These are phyloP conservation scores for Heliconius nattereri DNA, from an alignment of 1,140 invertebrate genomes.

Conservation along the genomic window DNA sequence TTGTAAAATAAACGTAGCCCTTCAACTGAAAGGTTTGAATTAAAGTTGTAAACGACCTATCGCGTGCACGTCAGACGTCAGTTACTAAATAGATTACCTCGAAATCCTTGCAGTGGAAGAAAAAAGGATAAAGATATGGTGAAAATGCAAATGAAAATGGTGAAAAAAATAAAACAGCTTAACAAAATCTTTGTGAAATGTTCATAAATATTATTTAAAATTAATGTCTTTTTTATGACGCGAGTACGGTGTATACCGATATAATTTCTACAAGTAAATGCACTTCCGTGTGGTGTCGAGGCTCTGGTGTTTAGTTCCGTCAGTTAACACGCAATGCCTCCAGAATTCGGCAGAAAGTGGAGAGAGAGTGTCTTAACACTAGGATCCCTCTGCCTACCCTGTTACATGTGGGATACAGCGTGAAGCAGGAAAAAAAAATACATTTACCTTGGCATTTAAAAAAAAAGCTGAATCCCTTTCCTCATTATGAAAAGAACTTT, in stretches of 20 bases:
- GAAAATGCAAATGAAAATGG: not conserved
- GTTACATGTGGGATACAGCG: too few relatives aligned
- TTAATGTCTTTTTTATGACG: too few relatives aligned
- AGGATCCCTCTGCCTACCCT: too few relatives aligned
- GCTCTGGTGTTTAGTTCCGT: too few relatives aligned
- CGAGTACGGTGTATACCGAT: too few relatives aligned
- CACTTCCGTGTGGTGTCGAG: too few relatives aligned
- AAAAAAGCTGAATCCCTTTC: not conserved
- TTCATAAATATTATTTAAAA: not conserved
- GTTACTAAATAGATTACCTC: conserved; percentile 27
- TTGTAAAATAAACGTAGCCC: conserved; percentile 6
- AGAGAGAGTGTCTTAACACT: too few relatives aligned
- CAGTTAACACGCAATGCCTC: too few relatives aligned
- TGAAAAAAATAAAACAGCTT: not conserved
- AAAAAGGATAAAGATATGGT: not conserved
- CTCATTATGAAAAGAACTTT: not conserved
- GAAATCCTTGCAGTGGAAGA: conserved; percentile 10
- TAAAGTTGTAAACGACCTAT: conserved; percentile 26
- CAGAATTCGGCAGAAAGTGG: too few relatives aligned
- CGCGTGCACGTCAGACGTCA: conserved; percentile 39
- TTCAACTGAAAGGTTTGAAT: conserved; percentile 34
- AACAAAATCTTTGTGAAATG: not conserved
- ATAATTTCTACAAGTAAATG: too few relatives aligned
- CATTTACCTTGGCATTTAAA: too few relatives aligned
- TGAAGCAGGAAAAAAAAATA: too few relatives aligned